A percentile compares a stretch with the other conserved stretches of the same genome.
Conservation (phyloP, 2,888 invertebrate species). For the Gastrophysa polygoni region DNA sequence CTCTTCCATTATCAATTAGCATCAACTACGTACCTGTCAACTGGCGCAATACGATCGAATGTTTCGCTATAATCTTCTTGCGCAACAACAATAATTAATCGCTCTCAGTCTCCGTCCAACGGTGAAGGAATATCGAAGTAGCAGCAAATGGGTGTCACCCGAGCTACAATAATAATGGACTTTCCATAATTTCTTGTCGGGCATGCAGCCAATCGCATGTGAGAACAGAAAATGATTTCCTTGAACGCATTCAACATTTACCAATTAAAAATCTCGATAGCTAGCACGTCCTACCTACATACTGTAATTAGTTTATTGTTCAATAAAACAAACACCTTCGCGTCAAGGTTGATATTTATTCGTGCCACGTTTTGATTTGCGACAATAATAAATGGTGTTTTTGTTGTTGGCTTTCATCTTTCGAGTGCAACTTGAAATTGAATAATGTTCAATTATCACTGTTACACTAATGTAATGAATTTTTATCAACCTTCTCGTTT, state of each 20-base stretch:
- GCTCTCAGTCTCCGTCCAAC: not conserved
- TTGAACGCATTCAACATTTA: slow-evolving; percentile 22
- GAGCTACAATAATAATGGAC: slow-evolving; percentile 14
- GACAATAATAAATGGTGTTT: not conserved
- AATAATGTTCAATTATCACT: not conserved
- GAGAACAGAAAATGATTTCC: slow-evolving; percentile 14
- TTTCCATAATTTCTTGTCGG: slow-evolving; percentile 12
- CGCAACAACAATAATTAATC: not conserved
- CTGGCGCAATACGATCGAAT: too few relatives aligned
- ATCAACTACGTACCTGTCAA: too few relatives aligned
- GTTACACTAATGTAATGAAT: too few relatives aligned
- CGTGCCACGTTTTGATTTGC: not conserved
- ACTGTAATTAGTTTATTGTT: slow-evolving; percentile 3
- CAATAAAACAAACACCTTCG: slow-evolving; percentile 3
- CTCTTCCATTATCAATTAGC: too few relatives aligned
- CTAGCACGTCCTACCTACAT: not conserved
- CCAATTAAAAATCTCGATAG: slow-evolving; percentile 17
- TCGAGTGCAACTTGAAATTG: not conserved
- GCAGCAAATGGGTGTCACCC: slow-evolving; percentile 11
- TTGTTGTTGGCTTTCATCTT: not conserved
- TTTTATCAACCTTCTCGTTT: too few relatives aligned
- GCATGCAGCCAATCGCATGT: slow-evolving; percentile 19
- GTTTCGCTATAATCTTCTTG: not conserved
- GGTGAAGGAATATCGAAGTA: not conserved
- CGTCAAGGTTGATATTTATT: slow-evolving; percentile 1